These are phyloP conservation scores for Protomyctophum bolini DNA, from an alignment of 2,113 vertebrate species.

Conservation along the genomic window DNA sequence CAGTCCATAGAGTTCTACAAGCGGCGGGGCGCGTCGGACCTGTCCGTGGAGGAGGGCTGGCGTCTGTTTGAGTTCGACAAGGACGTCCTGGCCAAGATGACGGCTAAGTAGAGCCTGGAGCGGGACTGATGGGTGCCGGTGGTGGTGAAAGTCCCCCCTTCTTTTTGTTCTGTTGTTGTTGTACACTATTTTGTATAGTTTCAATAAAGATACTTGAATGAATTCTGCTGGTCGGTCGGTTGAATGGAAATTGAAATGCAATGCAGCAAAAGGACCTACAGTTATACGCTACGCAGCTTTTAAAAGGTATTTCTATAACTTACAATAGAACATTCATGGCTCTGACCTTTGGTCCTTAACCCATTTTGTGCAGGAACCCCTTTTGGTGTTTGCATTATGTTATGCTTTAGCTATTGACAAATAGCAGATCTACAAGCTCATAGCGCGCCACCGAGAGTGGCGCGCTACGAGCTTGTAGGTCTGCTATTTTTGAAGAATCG, in stretches of 20 bases:
- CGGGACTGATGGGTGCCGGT: background rate
- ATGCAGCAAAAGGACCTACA: no score
- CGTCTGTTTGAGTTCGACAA: constrained; percentile 80
- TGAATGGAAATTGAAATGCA: background rate
- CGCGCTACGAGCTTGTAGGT: no score
- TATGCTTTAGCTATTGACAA: no score
- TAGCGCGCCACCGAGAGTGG: no score
- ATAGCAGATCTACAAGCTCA: no score
- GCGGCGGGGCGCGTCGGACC: constrained; percentile 69
- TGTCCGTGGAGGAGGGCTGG: constrained; percentile 78
- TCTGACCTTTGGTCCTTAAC: no score
- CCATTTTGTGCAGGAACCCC: no score
- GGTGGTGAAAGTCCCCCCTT: background rate
- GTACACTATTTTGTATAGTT: constrained; percentile 1
- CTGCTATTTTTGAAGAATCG: no score
- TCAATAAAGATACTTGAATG: background rate
- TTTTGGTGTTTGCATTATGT: no score
- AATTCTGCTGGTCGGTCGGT: background rate
- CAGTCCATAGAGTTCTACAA: constrained; percentile 75
- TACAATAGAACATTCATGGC: background rate
- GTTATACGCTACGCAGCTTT: background rate
- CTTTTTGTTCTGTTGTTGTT: constrained; percentile 2
- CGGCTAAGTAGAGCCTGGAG: constrained; percentile 63
- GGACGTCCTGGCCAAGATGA: constrained; percentile 72
- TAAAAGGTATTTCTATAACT: background rate